A percentile compares a stretch with the other conserved stretches of the same genome.
phyloP scores from a whole-genome alignment of 2,113 vertebrate genomes.

The Lepus americanus region DNA sequence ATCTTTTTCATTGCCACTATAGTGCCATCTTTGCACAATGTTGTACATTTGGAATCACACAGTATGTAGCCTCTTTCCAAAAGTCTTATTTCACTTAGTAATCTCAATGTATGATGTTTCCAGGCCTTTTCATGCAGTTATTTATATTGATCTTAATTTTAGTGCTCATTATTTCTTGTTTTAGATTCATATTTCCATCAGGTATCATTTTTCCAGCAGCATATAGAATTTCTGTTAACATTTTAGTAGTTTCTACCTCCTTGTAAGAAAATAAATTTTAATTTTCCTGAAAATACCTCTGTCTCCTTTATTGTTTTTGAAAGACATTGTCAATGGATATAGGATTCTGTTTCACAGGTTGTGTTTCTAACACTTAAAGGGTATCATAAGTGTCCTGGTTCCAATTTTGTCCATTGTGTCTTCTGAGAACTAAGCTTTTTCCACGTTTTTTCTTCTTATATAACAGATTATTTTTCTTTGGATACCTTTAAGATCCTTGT shows the following conservation, averaged over 20 bases:
- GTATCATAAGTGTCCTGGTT: background rate
- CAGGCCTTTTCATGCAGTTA: background rate
- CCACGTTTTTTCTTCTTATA: background rate
- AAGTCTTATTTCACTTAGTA: background rate
- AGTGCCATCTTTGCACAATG: background rate
- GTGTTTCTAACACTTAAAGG: background rate
- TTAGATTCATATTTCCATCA: constrained; percentile 28
- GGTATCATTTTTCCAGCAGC: constrained; percentile 8
- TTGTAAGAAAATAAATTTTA: constrained; percentile 14
- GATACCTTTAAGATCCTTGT: background rate
- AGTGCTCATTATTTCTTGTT: background rate
- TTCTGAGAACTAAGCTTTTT: background rate
- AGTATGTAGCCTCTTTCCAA: background rate
- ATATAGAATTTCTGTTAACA: background rate
- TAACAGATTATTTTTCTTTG: background rate
- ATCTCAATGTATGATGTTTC: background rate
- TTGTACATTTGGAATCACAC: background rate
- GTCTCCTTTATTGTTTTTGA: background rate
- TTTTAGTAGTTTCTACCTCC: background rate
- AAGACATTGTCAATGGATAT: background rate
- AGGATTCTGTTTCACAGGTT: background rate
- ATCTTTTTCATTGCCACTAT: background rate
- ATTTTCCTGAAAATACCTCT: background rate
- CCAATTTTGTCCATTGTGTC: background rate
- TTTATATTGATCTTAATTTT: background rate